Percentiles rank a stretch among this genome's conserved stretches.
These are phyloP conservation scores for Cyphomyrus plagiostoma DNA, from an alignment of 2,113 vertebrate species.

Conservation along the genomic window DNA sequence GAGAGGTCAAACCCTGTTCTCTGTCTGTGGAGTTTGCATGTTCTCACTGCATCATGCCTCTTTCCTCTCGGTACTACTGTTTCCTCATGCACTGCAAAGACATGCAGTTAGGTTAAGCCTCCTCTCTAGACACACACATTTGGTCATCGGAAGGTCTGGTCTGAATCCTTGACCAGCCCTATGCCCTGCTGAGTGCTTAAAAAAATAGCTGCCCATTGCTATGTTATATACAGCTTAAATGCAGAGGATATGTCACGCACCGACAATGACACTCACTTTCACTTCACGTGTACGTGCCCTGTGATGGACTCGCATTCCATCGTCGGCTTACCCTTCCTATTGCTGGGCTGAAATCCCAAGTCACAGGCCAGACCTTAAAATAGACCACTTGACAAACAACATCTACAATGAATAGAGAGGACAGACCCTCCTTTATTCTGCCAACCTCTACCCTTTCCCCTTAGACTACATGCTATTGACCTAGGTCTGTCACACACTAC, in stretches of 20 bases:
- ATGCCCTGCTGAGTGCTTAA: background rate
- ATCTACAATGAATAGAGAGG: background rate
- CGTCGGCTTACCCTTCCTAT: background rate
- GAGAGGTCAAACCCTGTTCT: background rate
- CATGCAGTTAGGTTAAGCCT: background rate
- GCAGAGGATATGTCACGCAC: background rate
- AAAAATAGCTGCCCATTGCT: background rate
- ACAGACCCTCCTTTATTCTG: background rate
- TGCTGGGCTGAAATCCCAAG: background rate
- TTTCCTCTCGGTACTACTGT: background rate
- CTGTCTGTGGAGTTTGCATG: background rate
- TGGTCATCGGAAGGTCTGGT: background rate
- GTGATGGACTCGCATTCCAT: background rate
- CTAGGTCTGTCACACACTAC: background rate
- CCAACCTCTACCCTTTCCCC: background rate
- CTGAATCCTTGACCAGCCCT: background rate
- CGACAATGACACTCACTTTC: background rate
- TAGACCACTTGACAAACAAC: background rate
- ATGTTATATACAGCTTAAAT: background rate
- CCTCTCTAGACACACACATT: background rate
- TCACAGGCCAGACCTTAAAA: background rate
- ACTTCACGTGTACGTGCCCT: background rate
- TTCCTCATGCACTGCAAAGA: background rate
- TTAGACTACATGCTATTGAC: background rate
- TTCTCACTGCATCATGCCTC: background rate